A percentile compares a stretch with the other conserved stretches of the same genome.
These are phyloP conservation scores for Pelobates cultripes DNA, from an alignment of 2,797 vertebrate species.

Conservation along the genomic window DNA sequence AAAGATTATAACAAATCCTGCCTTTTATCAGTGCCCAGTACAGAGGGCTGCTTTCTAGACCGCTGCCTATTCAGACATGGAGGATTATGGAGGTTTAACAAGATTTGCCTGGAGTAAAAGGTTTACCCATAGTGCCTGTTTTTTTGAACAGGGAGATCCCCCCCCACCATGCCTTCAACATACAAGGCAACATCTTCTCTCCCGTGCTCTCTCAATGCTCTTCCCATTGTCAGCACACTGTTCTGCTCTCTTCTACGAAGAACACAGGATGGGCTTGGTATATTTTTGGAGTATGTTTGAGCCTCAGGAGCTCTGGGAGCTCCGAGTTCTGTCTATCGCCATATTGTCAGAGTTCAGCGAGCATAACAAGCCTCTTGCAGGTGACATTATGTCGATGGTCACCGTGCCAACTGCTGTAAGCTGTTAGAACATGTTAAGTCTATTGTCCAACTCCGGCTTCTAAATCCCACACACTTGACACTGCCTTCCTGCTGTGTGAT, in stretches of 20 bases:
- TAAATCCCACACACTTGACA: background rate
- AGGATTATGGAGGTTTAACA: constrained; percentile 52
- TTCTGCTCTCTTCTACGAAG: too few relatives aligned
- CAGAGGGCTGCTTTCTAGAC: constrained; percentile 31
- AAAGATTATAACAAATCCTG: constrained; percentile 23
- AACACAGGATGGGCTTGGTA: too few relatives aligned
- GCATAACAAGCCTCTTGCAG: background rate
- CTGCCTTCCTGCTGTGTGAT: background rate
- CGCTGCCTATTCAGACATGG: constrained; percentile 34
- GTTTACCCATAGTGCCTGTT: constrained; percentile 48
- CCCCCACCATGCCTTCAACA: background rate
- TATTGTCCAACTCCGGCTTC: background rate
- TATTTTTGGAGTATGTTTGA: too few relatives aligned
- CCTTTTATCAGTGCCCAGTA: constrained; percentile 34
- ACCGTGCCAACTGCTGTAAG: background rate
- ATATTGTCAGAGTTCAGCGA: background rate
- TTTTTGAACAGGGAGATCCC: constrained; percentile 41
- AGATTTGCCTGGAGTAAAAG: constrained; percentile 49
- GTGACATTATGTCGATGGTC: background rate
- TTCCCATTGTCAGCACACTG: background rate
- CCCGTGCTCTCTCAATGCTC: background rate
- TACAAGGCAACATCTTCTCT: constrained; percentile 6
- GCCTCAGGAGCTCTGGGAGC: too few relatives aligned
- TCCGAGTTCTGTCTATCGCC: too few relatives aligned
- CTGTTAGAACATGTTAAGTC: background rate